Conservation (phyloP, 23 tunicate genomes). For the Oikopleura albicans region DNA sequence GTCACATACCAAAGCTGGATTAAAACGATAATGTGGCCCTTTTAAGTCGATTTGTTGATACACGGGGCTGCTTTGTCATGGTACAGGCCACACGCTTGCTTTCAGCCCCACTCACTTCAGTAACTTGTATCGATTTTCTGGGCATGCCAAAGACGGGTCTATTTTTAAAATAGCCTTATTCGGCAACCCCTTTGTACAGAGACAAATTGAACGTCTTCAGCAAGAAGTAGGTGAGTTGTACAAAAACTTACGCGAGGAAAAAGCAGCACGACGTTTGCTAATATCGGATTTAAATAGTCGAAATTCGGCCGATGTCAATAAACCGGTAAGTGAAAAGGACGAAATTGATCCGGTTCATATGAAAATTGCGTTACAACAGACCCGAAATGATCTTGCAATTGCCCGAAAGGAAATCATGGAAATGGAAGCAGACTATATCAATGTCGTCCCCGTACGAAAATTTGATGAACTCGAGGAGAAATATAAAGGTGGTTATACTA, state of each 20-base stretch:
- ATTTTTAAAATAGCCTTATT: too few species aligned
- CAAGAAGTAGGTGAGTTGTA: background rate
- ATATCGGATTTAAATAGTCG: background rate
- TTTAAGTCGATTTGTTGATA: too few species aligned
- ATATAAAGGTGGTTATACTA: too few species aligned
- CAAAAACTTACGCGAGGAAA: background rate
- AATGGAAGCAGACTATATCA: background rate
- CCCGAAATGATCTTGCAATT: background rate
- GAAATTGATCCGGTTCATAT: conserved; percentile 3
- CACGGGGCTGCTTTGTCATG: too few species aligned
- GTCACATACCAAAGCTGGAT: too few species aligned
- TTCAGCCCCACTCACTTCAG: too few species aligned
- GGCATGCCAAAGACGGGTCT: too few species aligned
- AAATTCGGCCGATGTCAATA: background rate
- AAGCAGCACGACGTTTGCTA: background rate
- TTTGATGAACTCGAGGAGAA: background rate
- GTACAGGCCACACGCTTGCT: too few species aligned
- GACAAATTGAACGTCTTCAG: background rate
- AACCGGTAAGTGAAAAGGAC: background rate
- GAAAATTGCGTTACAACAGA: background rate
- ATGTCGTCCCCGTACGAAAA: background rate
- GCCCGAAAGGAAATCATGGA: background rate
- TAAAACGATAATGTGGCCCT: too few species aligned
- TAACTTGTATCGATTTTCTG: too few species aligned
- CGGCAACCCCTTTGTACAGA: too few species aligned